Evolutionary conservation across 2,113 vertebrate genomes (phyloP), one percentile per base, ranked within the genome.

Genomic region (Plectropomus leopardus): DNA sequence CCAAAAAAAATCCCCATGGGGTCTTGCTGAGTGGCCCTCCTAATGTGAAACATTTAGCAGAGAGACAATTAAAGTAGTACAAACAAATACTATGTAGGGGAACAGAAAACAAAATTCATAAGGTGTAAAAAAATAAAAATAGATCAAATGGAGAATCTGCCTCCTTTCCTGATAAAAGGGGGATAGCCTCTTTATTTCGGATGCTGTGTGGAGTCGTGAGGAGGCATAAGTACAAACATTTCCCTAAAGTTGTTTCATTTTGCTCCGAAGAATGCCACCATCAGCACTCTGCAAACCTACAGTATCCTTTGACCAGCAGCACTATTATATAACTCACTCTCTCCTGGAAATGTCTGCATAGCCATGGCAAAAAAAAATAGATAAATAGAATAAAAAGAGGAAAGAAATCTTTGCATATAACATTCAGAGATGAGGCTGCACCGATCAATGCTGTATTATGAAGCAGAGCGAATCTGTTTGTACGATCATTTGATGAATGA

Each of bases 301-400:
- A 54, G 82, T 77, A 63, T 86, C 82, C 79, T 86, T 54, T 79
- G 86, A 89, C 88, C 87, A 81, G 78, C 87, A 81, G 86, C 66
- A 7, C 59, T 42, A 3, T 88, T 91, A 89, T 73, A 59, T 86
- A 90, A 93, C 86, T 26, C 63, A 6, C 48, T 19, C 47, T 68
- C 63, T 61, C 40, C 63, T 24, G 72, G 71, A 88, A 84, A 72
- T 67, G 58, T 83, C 86, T 86, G 78, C 80, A 53, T 28, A 36
- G 72, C 55, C 80, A 55, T 66, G 42, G 57, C 26, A n/a, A 8
- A 14, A 45, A 36, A 15, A 55, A 23, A 9, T n/a, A n/a, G n/a
- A n/a, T 1, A 48, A 23, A 2, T 3, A 23, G 24, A 45, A 14
- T 7, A 44, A 30, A 68, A 47, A 64, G n/a, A 61, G 7, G 21